These are phyloP conservation scores for Clepsis dumicolana DNA, from an alignment of 2,888 invertebrate genomes.

Conservation along the genomic window DNA sequence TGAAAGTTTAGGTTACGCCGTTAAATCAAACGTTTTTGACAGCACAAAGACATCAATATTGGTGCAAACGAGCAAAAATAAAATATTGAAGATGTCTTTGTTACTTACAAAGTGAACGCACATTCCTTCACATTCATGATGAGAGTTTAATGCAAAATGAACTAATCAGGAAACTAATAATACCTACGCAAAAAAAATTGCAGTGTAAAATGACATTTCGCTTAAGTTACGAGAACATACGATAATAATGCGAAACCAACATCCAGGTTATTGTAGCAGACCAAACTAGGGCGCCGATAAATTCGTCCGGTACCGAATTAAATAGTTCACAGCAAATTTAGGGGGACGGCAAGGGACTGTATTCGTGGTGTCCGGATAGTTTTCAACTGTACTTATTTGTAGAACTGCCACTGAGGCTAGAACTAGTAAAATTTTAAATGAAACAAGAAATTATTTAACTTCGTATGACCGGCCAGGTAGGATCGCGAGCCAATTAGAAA, in stretches of 20 bases:
- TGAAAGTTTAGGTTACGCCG: too few relatives aligned
- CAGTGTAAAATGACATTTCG: background rate
- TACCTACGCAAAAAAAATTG: constrained; percentile 9
- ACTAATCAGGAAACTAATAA: background rate
- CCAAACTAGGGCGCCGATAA: constrained; percentile 32
- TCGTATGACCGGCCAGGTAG: background rate
- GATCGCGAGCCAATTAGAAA: background rate
- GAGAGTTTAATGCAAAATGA: background rate
- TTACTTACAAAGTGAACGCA: too few relatives aligned
- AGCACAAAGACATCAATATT: too few relatives aligned
- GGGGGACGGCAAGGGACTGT: constrained; percentile 7
- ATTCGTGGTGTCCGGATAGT: background rate
- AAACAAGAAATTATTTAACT: background rate
- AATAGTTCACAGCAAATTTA: constrained; percentile 10
- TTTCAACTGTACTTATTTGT: constrained; percentile 1
- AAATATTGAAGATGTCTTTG: too few relatives aligned
- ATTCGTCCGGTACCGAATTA: constrained; percentile 19
- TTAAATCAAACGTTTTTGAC: too few relatives aligned
- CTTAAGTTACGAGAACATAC: constrained; percentile 23
- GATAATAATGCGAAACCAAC: constrained; percentile 16
- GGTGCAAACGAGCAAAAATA: too few relatives aligned
- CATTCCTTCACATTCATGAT: too few relatives aligned
- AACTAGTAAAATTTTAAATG: background rate
- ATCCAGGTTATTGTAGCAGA: constrained; percentile 27
- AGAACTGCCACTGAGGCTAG: background rate